Percentiles rank a stretch among this genome's conserved stretches.
These are phyloP conservation scores for Mustelus asterias DNA, from an alignment of 2,113 vertebrate species.

Conservation along the genomic window DNA sequence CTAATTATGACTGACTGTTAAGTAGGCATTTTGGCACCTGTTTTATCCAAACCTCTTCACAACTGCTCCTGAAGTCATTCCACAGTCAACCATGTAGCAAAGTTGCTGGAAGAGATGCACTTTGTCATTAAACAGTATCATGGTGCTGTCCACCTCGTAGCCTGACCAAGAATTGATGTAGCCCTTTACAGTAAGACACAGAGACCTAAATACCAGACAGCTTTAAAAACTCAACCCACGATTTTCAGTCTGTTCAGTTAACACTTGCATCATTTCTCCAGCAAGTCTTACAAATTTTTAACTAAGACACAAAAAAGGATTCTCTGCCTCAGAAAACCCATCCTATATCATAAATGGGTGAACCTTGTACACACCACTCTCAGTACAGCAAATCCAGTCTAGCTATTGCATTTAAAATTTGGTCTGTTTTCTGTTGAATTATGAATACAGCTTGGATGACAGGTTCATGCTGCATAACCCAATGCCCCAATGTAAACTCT, in stretches of 20 bases:
- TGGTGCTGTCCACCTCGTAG: neutral
- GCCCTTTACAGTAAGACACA: neutral
- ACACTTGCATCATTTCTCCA: neutral
- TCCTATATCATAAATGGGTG: neutral
- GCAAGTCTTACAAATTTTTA: neutral
- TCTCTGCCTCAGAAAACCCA: neutral
- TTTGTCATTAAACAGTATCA: too few species aligned
- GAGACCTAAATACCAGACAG: neutral
- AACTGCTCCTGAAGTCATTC: neutral
- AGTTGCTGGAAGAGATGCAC: neutral
- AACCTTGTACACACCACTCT: neutral
- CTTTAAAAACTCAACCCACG: neutral
- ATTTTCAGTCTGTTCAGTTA: neutral
- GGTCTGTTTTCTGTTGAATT: neutral
- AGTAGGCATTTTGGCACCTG: neutral
- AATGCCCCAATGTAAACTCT: neutral
- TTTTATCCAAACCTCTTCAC: neutral
- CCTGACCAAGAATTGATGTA: neutral
- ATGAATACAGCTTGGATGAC: neutral
- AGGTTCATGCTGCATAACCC: neutral
- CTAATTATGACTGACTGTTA: neutral
- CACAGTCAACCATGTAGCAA: neutral
- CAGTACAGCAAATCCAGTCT: neutral
- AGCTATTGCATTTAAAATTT: neutral
- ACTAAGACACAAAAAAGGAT: neutral